These are phyloP conservation scores for Lophotis ruficrista DNA, from an alignment of 2,113 vertebrate species.

Conservation along the genomic window DNA sequence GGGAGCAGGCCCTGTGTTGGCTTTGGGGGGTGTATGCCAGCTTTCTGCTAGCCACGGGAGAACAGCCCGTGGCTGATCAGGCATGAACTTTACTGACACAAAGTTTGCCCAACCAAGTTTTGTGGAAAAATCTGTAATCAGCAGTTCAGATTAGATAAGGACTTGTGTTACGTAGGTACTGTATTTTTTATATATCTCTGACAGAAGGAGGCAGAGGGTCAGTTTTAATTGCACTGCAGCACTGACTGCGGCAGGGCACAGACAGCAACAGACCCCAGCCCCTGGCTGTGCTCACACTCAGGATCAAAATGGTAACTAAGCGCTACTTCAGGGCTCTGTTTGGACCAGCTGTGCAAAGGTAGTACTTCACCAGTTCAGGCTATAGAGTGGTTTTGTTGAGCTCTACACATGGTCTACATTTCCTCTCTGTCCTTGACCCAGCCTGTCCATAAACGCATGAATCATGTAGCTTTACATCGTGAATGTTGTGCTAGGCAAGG, in stretches of 20 bases:
- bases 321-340: background rate
- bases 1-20: rapidly evolving
- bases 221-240: background rate
- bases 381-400: background rate
- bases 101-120: background rate
- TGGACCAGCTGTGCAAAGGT: background rate
- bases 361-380: background rate
- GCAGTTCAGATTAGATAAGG: background rate
- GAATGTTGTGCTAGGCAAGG: background rate
- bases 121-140: background rate
- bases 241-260: background rate
- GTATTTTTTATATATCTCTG: background rate
- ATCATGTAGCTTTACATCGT: background rate
- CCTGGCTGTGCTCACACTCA: background rate
- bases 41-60: background rate
- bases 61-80: background rate
- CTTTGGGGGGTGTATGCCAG: background rate
- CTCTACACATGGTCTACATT: background rate
- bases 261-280: background rate
- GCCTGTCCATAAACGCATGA: background rate
- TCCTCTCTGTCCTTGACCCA: background rate
- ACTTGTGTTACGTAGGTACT: background rate
- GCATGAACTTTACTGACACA: background rate
- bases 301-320: background rate
- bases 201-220: background rate